Evolutionary conservation across 2,797 vertebrate genomes (phyloP).

Genomic region (Schizothorax lantsangensis): DNA sequence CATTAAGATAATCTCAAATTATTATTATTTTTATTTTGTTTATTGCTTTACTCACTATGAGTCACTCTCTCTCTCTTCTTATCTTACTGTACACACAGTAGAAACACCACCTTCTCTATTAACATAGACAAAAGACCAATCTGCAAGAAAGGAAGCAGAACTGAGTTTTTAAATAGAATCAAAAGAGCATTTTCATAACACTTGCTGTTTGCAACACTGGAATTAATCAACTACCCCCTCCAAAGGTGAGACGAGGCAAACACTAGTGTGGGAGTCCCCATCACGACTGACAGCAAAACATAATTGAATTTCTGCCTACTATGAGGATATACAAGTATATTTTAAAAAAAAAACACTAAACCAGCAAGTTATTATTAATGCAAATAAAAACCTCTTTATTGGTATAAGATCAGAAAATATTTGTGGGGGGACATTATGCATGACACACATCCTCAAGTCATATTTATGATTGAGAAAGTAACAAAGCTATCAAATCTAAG

Average conservation of each 20-base stretch:
- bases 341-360: background rate
- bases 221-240: background rate
- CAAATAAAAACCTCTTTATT: background rate
- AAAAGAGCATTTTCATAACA: slow-evolving; percentile 18
- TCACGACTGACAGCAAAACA: slow-evolving; percentile 11
- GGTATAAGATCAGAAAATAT: background rate
- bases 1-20: background rate
- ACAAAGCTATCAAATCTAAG: background rate
- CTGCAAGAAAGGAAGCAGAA: slow-evolving; percentile 30
- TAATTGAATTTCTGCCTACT: background rate
- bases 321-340: background rate
- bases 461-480: background rate
- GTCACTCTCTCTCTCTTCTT: background rate
- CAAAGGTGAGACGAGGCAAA: background rate
- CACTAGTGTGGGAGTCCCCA: slow-evolving; percentile 12
- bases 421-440: too few relatives aligned
- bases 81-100: slow-evolving; percentile 2
- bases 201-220: background rate
- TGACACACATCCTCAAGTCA: background rate
- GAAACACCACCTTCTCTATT: slow-evolving; percentile 9
- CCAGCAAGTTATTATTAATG: background rate
- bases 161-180: slow-evolving; percentile 7
- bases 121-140: slow-evolving; percentile 47
- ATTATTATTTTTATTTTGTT: background rate
- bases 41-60: background rate